phyloP scores from a whole-genome alignment of 2,888 invertebrate species.

The Stictocephala bisonia region DNA sequence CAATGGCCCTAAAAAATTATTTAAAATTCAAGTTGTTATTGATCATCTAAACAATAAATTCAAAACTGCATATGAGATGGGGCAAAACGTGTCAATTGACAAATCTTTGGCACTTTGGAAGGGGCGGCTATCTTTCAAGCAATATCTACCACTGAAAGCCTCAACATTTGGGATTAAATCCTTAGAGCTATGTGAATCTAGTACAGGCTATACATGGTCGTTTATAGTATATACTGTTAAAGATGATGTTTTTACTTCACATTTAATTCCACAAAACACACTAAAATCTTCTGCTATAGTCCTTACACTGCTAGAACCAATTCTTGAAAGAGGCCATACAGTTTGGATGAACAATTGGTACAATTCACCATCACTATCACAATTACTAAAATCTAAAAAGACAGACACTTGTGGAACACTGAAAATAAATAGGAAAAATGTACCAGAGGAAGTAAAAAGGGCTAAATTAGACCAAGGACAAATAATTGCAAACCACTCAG shows the following conservation, averaged over 20 bases:
- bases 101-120: slow-evolving; percentile 29
- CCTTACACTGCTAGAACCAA: background rate
- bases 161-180: slow-evolving; percentile 14
- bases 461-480: slow-evolving; percentile 62
- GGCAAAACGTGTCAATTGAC: slow-evolving; percentile 26
- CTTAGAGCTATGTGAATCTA: slow-evolving; percentile 20
- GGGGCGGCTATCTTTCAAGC: slow-evolving; percentile 1
- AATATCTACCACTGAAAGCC: slow-evolving; percentile 17
- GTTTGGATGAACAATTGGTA: slow-evolving; percentile 27
- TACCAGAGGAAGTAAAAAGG: background rate
- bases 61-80: background rate
- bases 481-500: background rate
- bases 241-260: background rate
- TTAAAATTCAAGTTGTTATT: background rate
- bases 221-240: slow-evolving; percentile 25
- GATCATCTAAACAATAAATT: background rate
- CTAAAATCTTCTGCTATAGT: background rate
- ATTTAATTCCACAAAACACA: background rate
- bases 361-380: slow-evolving; percentile 16
- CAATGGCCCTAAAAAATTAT: slow-evolving; percentile 3
- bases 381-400: slow-evolving; percentile 10
- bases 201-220: slow-evolving; percentile 4
- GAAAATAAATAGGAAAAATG: slow-evolving; percentile 21
- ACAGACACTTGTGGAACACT: slow-evolving; percentile 14
- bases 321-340: background rate